Base-by-base conservation (phyloP, 2,797 vertebrate genomes). In the Semaprochilodus insignis region DNA sequence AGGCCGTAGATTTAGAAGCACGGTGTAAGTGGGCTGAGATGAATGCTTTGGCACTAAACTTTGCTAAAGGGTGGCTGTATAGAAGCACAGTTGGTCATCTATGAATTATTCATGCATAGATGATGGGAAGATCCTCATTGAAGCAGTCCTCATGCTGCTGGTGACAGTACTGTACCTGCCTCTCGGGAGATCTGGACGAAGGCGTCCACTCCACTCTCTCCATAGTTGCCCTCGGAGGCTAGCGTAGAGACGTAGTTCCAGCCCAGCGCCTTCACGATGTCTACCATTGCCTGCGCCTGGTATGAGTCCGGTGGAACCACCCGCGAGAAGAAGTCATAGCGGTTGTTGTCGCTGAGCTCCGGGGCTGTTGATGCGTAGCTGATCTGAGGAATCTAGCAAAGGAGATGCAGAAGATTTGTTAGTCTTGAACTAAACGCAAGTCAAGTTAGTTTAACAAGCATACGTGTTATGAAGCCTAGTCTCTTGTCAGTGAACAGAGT, bases 181-280 rank as follows among this genome's bases (percentile, higher is more conserved):
- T 97, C 96, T 0, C 96, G 93, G 74, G 96, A 97, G 89, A 97
- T 96, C 90, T 98, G 96, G 81, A 96, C 91, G 81, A 98, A 97
- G 82, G 96, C 96, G 10, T 98, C 96, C 0, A 98, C 96, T 0
- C 97, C 97, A 0, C 96, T 98, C 88, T 98, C 97, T 0, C 97
- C 97, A 0, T 98, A 98, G 92, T 95, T 97, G 31, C 97, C 97
- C 87, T 97, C 96, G 0, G 97, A 97, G 0, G 97, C 97, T 78
- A 98, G 86, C 0, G 97, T 97, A 82, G 96, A 96, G n/a, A 98
- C 97, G 0, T 97, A 98, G 89, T 96, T 97, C 97, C 97, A 98
- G 44, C 96, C 96, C 82, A 98, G 67, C 0, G 96, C 96, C 36
- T 94, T 93, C 59, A 97, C 96, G 0, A 98, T 97, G 87, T 96